Evolutionary conservation across 2,888 invertebrate species (phyloP), one percentile per base, ranked within the genome.

Genomic region (Epistrophella euchroma): DNA sequence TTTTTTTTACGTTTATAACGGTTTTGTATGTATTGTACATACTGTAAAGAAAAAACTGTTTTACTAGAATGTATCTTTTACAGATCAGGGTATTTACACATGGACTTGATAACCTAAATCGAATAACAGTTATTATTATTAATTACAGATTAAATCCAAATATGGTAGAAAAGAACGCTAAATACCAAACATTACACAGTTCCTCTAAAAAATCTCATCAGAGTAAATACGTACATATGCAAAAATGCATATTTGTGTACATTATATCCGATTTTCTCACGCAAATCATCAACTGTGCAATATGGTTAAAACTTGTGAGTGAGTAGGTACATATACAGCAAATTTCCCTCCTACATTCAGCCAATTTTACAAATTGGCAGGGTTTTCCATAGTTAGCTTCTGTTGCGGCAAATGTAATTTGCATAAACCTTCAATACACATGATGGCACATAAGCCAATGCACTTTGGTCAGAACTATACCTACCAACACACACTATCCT

Each of bases 401-500:
- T 52, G 17, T 50, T 82, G 68, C 55, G 62, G 62, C 66, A 74
- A 66, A 19, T 60, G 43, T 71, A 66, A 82, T 86, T 86, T 82
- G 82, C 82, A 86, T 86, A 82, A 78, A 47, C 55, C 77, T 62
- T 71, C 73, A 74, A 70, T 71, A 77, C 37, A 64, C 52, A 68
- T 68, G 52, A 73, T 81, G 71, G 74, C 77, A 70, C 64, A 77
- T 81, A 82, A 81, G 86, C 70, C 86, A 86, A 78, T 86, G 86
- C 86, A 86, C 86, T 86, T 60, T 82, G 52, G 58, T 47, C 45
- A 64, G 66, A 74, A 40, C 50, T 45, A 47, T 7, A 28, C 25
- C 64, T 15, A 52, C 7, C 32, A 32, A 32, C 32, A 32, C 25
- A 52, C 50, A 47, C 37, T 13, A 4, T 19, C 11, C 64, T 64